A percentile compares a stretch with the other conserved stretches of the same genome.
Conservation (phyloP, 2,113 vertebrate species). For the Cottus gobio region DNA sequence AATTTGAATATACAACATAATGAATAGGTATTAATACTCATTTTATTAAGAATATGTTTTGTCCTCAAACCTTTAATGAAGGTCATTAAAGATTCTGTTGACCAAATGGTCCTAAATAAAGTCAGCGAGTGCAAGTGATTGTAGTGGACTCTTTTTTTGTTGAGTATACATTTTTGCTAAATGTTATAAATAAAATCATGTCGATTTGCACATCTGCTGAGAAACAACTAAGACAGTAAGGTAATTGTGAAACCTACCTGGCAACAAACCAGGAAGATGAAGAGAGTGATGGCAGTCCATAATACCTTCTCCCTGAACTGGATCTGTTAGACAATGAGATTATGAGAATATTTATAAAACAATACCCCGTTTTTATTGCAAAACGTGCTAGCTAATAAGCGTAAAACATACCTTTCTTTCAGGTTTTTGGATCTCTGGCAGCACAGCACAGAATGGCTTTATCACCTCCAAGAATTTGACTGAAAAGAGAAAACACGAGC, state of each 20-base stretch:
- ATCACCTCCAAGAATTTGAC: constrained; percentile 99
- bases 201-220: background rate
- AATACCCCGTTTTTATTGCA: accelerated
- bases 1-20: background rate
- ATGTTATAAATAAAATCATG: background rate
- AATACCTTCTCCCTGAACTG: constrained; percentile 99
- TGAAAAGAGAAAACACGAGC: constrained; percentile 67
- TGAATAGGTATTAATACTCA: too few species aligned
- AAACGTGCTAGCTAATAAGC: background rate
- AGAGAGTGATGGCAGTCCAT: constrained; percentile 99
- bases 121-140: background rate
- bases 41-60: background rate
- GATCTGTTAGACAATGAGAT: constrained; percentile 84
- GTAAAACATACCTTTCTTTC: constrained; percentile 90
- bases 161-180: background rate
- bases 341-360: background rate
- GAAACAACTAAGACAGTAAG: background rate
- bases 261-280: constrained; percentile 99
- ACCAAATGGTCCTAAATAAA: background rate
- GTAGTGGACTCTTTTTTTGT: background rate
- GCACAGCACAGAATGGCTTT: constrained; percentile 98
- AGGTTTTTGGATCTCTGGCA: constrained; percentile 98
- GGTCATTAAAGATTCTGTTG: background rate
- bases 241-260: constrained; percentile 86
- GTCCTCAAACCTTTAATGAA: background rate